Conservation (phyloP, 2,113 vertebrate genomes). For the Myrmophylax atrothorax region DNA sequence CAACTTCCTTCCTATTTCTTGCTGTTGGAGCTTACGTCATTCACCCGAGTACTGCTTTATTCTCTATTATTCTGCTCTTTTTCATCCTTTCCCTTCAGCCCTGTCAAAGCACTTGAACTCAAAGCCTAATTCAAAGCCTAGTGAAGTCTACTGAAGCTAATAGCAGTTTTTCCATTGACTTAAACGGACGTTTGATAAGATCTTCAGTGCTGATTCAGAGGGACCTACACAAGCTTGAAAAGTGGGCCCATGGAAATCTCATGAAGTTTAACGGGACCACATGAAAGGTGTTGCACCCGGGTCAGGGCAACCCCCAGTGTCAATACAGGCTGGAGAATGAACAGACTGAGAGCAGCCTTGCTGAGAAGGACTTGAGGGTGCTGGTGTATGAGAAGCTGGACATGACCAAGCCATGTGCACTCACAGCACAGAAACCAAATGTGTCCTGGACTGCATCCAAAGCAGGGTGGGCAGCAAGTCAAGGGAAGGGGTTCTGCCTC, state of each 20-base stretch:
- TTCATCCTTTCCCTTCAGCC: background rate
- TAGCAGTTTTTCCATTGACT: background rate
- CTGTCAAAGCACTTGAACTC: background rate
- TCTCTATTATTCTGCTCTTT: slow-evolving; percentile 2
- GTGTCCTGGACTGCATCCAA: background rate
- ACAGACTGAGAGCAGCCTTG: accelerated
- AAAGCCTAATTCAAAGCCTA: background rate
- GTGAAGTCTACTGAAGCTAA: background rate
- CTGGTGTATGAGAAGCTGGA: background rate
- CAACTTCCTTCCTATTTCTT: background rate
- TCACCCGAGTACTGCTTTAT: background rate
- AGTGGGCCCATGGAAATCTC: background rate
- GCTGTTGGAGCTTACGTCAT: background rate
- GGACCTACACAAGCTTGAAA: background rate
- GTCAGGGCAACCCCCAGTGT: accelerated
- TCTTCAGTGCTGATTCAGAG: background rate
- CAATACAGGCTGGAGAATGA: background rate
- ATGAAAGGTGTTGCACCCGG: too few species aligned
- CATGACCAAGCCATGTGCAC: background rate
- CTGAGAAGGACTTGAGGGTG: background rate
- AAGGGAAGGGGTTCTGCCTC: background rate
- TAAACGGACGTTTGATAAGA: background rate
- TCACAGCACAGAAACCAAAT: background rate
- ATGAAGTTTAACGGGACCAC: background rate
- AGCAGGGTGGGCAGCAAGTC: background rate